These are phyloP conservation scores for Littorina saxatilis DNA, from an alignment of 1,140 invertebrate species.

Conservation along the genomic window DNA sequence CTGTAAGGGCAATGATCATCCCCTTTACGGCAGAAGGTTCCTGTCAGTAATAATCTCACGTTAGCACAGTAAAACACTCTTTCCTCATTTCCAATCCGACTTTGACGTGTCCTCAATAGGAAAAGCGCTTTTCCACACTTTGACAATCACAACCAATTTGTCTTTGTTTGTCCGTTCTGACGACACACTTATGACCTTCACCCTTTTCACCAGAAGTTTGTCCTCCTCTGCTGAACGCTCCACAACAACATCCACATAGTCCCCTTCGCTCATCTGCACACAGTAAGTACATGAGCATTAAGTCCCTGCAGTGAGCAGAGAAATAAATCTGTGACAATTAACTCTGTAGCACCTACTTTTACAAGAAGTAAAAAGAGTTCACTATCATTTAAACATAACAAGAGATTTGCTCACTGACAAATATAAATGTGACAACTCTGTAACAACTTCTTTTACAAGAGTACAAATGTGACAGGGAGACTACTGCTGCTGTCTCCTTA, in stretches of 20 bases:
- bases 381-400: too few relatives aligned
- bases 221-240: conserved; percentile 37
- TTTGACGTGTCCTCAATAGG: conserved; percentile 14
- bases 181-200: conserved; percentile 46
- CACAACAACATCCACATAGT: conserved; percentile 48
- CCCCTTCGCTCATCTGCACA: conserved; percentile 41
- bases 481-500: too few relatives aligned
- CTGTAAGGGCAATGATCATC: too few relatives aligned
- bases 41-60: too few relatives aligned
- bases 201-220: conserved; percentile 43
- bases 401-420: too few relatives aligned
- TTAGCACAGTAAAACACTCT: too few relatives aligned
- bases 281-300: not conserved
- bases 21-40: too few relatives aligned
- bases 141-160: conserved; percentile 40
- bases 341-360: not conserved
- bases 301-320: not conserved
- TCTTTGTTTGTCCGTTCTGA: conserved; percentile 45
- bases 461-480: too few relatives aligned
- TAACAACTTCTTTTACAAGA: too few relatives aligned
- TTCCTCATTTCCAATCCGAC: conserved; percentile 18
- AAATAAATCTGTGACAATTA: not conserved
- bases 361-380: not conserved
- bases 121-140: conserved; percentile 51
- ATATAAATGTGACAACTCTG: too few relatives aligned